phyloP scores from a whole-genome alignment of 2,888 invertebrate species.

The Drosophila flavopinicola region DNA sequence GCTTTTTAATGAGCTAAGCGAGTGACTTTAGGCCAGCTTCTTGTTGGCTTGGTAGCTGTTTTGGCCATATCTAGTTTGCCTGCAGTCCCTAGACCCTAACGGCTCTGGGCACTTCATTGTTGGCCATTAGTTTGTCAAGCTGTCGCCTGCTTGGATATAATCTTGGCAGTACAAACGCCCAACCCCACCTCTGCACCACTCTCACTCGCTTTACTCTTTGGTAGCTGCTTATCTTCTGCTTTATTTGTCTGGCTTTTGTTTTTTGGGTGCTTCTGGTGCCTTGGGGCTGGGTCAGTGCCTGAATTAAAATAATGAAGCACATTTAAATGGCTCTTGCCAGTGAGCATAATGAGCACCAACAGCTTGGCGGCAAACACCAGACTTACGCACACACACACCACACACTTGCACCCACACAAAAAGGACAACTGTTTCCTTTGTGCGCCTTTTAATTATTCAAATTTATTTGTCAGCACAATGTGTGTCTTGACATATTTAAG shows the following conservation, averaged over 20 bases:
- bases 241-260: constrained; percentile 64
- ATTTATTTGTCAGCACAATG: constrained; percentile 73
- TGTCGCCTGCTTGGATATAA: constrained; percentile 51
- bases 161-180: constrained; percentile 8
- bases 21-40: constrained; percentile 30
- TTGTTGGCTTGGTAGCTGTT: constrained; percentile 22
- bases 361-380: constrained; percentile 17
- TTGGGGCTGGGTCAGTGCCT: constrained; percentile 27
- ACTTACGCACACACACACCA: constrained; percentile 6
- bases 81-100: constrained; percentile 14
- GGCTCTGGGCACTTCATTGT: constrained; percentile 39
- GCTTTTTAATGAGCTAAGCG: constrained; percentile 68
- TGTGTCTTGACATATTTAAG: constrained; percentile 44
- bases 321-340: constrained; percentile 60
- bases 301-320: constrained; percentile 64
- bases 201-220: not conserved
- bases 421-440: constrained; percentile 74
- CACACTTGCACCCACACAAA: constrained; percentile 27
- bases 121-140: constrained; percentile 76
- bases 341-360: constrained; percentile 48
- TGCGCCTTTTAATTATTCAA: constrained; percentile 74
- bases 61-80: constrained; percentile 27
- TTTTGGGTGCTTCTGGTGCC: constrained; percentile 19
- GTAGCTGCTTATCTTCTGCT: constrained; percentile 65
- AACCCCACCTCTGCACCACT: not conserved